Percentiles rank a stretch among this genome's conserved stretches.
Conservation (phyloP, 2,888 invertebrate genomes). For the Polydrusus cervinus region DNA sequence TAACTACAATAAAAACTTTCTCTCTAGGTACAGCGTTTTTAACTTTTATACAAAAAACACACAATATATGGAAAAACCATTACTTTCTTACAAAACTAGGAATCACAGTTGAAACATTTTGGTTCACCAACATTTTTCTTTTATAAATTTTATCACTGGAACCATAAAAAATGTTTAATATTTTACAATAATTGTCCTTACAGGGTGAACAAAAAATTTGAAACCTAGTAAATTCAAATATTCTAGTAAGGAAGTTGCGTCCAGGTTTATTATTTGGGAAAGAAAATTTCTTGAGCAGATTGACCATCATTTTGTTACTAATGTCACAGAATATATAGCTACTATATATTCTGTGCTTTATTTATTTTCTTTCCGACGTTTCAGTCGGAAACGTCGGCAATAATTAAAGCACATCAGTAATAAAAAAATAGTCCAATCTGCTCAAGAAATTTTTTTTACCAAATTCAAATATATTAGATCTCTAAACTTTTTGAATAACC, state of each 20-base stretch:
- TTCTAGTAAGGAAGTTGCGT: too few relatives aligned
- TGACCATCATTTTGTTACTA: too few relatives aligned
- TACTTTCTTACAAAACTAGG: constrained; percentile 3
- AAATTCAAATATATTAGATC: background rate
- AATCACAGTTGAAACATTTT: constrained; percentile 46
- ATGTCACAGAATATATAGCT: too few relatives aligned
- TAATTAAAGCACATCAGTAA: too few relatives aligned
- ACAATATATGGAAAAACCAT: constrained; percentile 16
- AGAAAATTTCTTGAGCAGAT: too few relatives aligned
- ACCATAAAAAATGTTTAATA: background rate
- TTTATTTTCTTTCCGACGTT: too few relatives aligned
- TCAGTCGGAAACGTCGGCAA: too few relatives aligned
- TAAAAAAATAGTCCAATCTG: too few relatives aligned
- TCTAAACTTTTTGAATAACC: background rate
- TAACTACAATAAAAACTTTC: constrained; percentile 37
- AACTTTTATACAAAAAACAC: constrained; percentile 32
- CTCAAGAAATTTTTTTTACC: too few relatives aligned
- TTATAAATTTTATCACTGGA: constrained; percentile 1
- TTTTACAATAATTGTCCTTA: background rate
- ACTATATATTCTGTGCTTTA: too few relatives aligned
- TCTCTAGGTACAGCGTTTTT: constrained; percentile 15
- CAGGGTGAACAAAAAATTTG: background rate
- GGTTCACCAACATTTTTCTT: constrained; percentile 30
- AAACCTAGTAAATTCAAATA: background rate
- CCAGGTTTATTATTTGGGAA: too few relatives aligned